Base-by-base conservation (phyloP, 2,888 invertebrate genomes). In the Serrognathus titanus region DNA sequence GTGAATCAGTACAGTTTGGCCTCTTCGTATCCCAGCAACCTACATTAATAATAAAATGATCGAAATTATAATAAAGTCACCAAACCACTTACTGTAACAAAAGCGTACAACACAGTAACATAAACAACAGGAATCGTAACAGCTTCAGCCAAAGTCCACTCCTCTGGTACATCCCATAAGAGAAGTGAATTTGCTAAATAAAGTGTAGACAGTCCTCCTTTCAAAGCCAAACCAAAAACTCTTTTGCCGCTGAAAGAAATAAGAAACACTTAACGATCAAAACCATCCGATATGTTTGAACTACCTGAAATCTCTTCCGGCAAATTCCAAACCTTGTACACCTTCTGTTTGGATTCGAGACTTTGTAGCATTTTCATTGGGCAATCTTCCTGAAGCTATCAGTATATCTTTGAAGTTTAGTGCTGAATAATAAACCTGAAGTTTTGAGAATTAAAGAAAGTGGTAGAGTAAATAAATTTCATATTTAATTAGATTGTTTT, bases 331-430 rank as follows among this genome's bases (percentile, higher is more conserved):
- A 10, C 85, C 85, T 55, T 82, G 77, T 51, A 85, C 78, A 66
- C 83, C 82, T 55, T 84, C 84, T 66, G 73, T 64, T 24, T 59
- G 41, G 5, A 63, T 40, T 46, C 87, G 80, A 0, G 80, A 82
- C 31, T 82, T 81, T 0, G 89, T 89, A 1, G 91, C 85, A 1
- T 90, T 84, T 72, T 95, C 95, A 0, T 87, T 84, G 2, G 90
- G 86, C 3, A 97, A 82, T 69, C 93, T 93, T 1, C 95, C 96
- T 1, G 92, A 93, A 0, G 95, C 92, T 1, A 93, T 81, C 96
- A 97, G 96, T 0, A 97, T 81, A 75, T 97, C 97, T 69, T 93
- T 86, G 85, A 96, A 96, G 78, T 97, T 97, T n/a, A 97, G 75
- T 0, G 94, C 85, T 0, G 92, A 79, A 71, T 90, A 94, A 67